Evolutionary conservation across 2,888 invertebrate genomes (phyloP).

Genomic region (Caenorhabditis parvicauda): DNA sequence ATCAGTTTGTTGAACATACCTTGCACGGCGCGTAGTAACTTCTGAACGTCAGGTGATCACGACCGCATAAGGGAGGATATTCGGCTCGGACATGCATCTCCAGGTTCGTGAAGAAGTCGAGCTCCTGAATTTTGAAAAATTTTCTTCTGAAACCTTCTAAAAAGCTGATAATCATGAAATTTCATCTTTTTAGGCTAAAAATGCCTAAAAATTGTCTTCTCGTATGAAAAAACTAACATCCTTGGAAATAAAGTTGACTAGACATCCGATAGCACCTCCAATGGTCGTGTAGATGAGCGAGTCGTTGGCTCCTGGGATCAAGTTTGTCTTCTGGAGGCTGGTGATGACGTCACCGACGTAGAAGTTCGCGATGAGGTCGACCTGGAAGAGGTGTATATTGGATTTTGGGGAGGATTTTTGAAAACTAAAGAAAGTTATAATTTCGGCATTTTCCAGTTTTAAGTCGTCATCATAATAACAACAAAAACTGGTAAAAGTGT

Average conservation of each 20-base stretch:
- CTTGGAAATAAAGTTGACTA: slow-evolving; percentile 88
- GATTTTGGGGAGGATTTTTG: background rate
- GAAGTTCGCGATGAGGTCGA: slow-evolving; percentile 84
- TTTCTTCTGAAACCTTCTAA: background rate
- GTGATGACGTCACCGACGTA: slow-evolving; percentile 94
- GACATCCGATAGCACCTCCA: slow-evolving; percentile 85
- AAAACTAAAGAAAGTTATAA: no score
- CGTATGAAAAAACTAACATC: slow-evolving; percentile 64
- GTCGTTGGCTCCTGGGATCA: slow-evolving; percentile 93
- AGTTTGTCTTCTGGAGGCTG: slow-evolving; percentile 83
- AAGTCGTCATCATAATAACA: no score
- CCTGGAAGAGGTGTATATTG: slow-evolving; percentile 55
- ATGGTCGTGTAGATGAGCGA: slow-evolving; percentile 92
- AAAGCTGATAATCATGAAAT: background rate
- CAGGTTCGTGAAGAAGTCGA: slow-evolving; percentile 96
- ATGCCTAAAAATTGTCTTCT: background rate
- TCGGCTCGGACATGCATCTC: slow-evolving; percentile 99
- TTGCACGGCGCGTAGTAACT: slow-evolving; percentile 96
- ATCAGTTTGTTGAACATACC: no score
- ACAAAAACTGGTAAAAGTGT: background rate
- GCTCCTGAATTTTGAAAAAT: slow-evolving; percentile 72
- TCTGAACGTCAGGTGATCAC: slow-evolving; percentile 93
- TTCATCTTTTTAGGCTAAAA: background rate
- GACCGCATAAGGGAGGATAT: slow-evolving; percentile 89
- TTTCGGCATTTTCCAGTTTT: no score